Percentiles rank a stretch among this genome's conserved stretches.
Conservation (phyloP, 1,140 invertebrate species). For the Micrasema longulum region DNA sequence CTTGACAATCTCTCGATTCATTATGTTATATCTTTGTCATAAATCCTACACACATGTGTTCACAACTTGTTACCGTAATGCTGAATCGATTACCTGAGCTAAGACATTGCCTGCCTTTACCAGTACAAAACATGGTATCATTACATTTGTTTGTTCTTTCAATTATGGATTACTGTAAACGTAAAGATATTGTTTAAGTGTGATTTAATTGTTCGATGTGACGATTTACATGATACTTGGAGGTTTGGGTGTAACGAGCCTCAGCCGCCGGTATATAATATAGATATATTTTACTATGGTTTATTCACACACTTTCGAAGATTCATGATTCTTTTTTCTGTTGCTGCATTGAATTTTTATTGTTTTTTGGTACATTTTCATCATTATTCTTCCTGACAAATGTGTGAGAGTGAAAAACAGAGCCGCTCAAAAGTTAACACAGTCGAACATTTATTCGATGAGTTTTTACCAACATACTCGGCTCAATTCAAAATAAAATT, state of each 20-base stretch:
- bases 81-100: slow-evolving; percentile 55
- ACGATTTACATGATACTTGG: slow-evolving; percentile 54
- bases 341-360: slow-evolving; percentile 9
- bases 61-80: slow-evolving; percentile 36
- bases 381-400: neutral
- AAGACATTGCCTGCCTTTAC: slow-evolving; percentile 55
- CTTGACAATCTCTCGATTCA: neutral
- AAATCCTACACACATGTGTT: slow-evolving; percentile 45
- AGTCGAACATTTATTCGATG: neutral
- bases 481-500: too few species aligned
- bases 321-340: slow-evolving; percentile 39
- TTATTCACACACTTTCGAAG: slow-evolving; percentile 42
- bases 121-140: slow-evolving; percentile 32
- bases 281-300: slow-evolving; percentile 7
- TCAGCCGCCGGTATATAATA: slow-evolving; percentile 14
- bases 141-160: slow-evolving; percentile 30
- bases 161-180: slow-evolving; percentile 19
- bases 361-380: slow-evolving; percentile 12
- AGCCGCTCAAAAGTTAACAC: neutral
- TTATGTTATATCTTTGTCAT: slow-evolving; percentile 36
- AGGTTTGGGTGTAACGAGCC: slow-evolving; percentile 45
- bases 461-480: too few species aligned
- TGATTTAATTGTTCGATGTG: slow-evolving; percentile 46
- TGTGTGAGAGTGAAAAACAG: neutral
- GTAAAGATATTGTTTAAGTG: slow-evolving; percentile 25